These are phyloP conservation scores for Rhinoptilus africanus DNA, from an alignment of 2,113 vertebrate species.

Conservation along the genomic window DNA sequence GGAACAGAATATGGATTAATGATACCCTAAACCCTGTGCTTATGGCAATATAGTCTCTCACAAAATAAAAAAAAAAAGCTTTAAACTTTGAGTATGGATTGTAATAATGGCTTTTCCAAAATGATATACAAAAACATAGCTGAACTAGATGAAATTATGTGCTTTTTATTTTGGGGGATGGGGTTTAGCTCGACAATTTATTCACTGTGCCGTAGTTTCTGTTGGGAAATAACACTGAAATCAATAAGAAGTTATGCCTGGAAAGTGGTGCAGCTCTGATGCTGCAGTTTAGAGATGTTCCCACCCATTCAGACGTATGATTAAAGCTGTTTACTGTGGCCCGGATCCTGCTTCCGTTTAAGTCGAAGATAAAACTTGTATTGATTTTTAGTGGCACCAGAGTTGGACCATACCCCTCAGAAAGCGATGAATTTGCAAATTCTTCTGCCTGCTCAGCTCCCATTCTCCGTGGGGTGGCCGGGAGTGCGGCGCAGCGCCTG, in stretches of 20 bases:
- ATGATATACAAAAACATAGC: background rate
- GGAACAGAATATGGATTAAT: background rate
- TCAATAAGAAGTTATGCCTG: background rate
- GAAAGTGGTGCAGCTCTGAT: background rate
- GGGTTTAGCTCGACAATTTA: background rate
- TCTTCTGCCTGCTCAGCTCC: background rate
- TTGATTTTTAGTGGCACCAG: slow-evolving; percentile 1
- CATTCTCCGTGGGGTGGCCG: fast-evolving
- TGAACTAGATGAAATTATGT: slow-evolving; percentile 9
- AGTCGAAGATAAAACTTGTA: background rate
- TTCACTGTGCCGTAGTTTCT: background rate
- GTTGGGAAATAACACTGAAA: background rate
- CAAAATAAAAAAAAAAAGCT: background rate
- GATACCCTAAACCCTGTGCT: background rate
- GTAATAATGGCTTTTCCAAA: slow-evolving; percentile 1
- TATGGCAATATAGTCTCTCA: background rate
- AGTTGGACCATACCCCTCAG: background rate
- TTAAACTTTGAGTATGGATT: background rate
- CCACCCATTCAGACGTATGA: background rate
- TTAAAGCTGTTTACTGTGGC: background rate
- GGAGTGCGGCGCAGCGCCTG: background rate
- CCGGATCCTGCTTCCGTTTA: background rate
- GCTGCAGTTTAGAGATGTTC: background rate
- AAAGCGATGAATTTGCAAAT: background rate
- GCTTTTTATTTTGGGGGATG: background rate